Base-by-base conservation (phyloP, 2,797 vertebrate genomes). In the Sebastes minor region DNA sequence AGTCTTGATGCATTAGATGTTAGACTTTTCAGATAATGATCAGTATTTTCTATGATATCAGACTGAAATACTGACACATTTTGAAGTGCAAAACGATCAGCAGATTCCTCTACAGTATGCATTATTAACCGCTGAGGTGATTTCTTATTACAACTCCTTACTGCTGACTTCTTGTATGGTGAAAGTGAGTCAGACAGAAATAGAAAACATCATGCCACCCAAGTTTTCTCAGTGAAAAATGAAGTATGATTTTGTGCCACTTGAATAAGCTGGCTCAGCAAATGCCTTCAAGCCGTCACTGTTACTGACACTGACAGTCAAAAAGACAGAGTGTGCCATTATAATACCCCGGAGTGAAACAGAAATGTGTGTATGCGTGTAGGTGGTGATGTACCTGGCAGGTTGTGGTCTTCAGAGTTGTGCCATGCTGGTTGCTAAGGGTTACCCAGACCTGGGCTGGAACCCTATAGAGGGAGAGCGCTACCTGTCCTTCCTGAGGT, bases 391-490 rank as follows among this genome's bases (percentile, higher is more conserved):
- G 28, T 99, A 99, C 88, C 93, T 99, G 94, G 99, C 99, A 0
- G 97, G 96, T 64, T 99, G 99, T 87, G 99, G 99, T 46, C 96
- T 99, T 28, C 99, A 99, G 94, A 99, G 97, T 71, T 99, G 98
- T 86, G 97, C 97, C 67, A 97, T 99, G 89, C 94, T 99, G 77
- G 89, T 99, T 86, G 96, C 97, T 42, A 98, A 97, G 91, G 99
- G 99, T 67, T 99, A 99, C 92, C 99, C 99, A 59, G 99, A 99
- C 59, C 94, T 99, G 10, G 97, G 98, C 86, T 99, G 99, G 99
- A 99, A 99, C 93, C 99, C 99, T 33, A 99, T 99, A 53, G 99
- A 99, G 92, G 99, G 98, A 68, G 99, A 99, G 89, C 98, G 99
- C 57, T 99, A 99, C 86, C 95, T 99, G 70, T 98, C 98, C 23